Conservation (phyloP, 92 coral and sea anemone species). For the Muricea muricata region DNA sequence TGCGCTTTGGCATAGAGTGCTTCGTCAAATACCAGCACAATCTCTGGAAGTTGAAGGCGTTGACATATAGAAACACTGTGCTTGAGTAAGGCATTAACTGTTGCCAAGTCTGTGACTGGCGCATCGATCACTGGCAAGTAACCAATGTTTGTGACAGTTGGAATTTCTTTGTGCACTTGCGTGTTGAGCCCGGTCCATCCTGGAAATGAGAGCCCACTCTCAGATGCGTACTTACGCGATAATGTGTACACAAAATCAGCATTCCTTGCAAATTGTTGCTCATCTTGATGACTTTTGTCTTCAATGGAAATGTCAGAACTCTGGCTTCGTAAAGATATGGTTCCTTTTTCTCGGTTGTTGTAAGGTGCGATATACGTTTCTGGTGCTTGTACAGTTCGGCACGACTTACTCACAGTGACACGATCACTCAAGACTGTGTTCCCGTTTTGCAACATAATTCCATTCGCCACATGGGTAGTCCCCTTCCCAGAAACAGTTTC, state of each 20-base stretch:
- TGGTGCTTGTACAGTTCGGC: constrained; percentile 35
- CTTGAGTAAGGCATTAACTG: neutral
- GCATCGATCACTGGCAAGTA: neutral
- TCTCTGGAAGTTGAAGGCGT: neutral
- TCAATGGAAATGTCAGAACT: too few species aligned
- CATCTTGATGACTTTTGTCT: too few species aligned
- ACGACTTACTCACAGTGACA: constrained; percentile 32
- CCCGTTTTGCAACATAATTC: constrained; percentile 66
- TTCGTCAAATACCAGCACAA: neutral
- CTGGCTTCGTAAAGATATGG: constrained; percentile 7
- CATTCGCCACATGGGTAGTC: constrained; percentile 78
- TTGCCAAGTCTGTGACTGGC: neutral
- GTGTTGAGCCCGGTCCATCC: too few species aligned
- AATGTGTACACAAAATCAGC: too few species aligned
- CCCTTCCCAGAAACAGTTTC: constrained; percentile 77
- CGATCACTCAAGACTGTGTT: constrained; percentile 30
- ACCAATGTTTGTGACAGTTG: neutral
- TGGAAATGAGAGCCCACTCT: too few species aligned
- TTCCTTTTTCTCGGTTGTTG: constrained; percentile 32
- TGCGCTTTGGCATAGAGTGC: neutral
- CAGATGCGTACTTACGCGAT: too few species aligned
- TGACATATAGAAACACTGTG: neutral
- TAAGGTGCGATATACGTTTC: constrained; percentile 36
- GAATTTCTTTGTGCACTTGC: neutral
- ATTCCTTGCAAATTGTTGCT: too few species aligned